Evolutionary conservation across 2,888 invertebrate genomes (phyloP), one percentile per base, ranked within the genome.

Genomic region (Drosophila greeni): DNA sequence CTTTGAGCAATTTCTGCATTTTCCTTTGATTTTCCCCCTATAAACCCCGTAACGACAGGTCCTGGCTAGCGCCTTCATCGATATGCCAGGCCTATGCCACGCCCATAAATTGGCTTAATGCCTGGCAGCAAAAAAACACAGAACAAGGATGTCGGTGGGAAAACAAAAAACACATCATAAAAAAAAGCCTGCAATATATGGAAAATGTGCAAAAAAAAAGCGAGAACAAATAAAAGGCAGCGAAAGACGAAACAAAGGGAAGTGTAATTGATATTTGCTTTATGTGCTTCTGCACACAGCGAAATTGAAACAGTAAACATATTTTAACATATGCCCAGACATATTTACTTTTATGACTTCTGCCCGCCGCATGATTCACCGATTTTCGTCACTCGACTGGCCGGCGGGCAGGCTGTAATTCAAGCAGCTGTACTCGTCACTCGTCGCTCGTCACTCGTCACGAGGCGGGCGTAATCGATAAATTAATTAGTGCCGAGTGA

Each of bases 231-330:
- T 12, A 39, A 34, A 42, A 12, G 71, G 31, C 49, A n/a, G 55
- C 49, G 43, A 58, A 33, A 39, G 47, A 31, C n/a, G 61, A 61
- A 61, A 48, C 61, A 61, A 61, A 64, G 52, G 54, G 60, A 67
- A 58, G 51, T 76, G 80, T 72, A 74, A 77, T 79, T 76, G 74
- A 74, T 82, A 79, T 71, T 79, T 76, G 55, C 82, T 66, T 75
- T 66, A 66, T 66, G 64, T 65, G 39, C 69, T 51, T 33, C 52
- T 53, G 60, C 59, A 48, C 52, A 64, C 60, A 73, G 43, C 40
- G 56, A 62, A 66, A 76, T 72, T 67, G 74, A 71, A 69, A 74
- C 62, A 66, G 66, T 74, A 74, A 76, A 82, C 73, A 74, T 79
- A 65, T 70, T 78, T 78, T 65, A 73, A 65, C 70, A 78, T 60